phyloP scores from a whole-genome alignment of 2,888 invertebrate species.

The Acronicta leporina region DNA sequence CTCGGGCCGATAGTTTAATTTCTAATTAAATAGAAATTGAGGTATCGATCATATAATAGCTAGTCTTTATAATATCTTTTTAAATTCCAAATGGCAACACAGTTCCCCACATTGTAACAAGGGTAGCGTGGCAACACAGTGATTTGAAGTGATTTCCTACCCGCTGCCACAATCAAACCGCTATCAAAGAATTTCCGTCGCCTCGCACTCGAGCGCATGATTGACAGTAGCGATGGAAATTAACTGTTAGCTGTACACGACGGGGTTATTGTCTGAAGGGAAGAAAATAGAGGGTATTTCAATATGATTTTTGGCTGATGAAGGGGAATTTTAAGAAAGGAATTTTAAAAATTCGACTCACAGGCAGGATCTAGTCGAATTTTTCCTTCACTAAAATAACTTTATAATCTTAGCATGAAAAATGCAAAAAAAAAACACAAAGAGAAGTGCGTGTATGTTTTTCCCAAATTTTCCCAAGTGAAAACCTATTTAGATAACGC shows the following conservation, averaged over 20 bases:
- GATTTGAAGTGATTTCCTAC: constrained; percentile 59
- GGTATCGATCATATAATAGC: too few species aligned
- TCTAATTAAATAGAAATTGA: too few species aligned
- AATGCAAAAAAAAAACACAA: too few species aligned
- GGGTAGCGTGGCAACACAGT: constrained; percentile 27
- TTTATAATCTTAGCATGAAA: too few species aligned
- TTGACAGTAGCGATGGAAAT: constrained; percentile 63
- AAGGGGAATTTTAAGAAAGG: too few species aligned
- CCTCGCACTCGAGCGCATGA: constrained; percentile 42
- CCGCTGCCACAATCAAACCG: constrained; percentile 67
- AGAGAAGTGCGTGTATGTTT: too few species aligned
- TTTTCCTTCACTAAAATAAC: too few species aligned
- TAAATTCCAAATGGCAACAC: constrained; percentile 24
- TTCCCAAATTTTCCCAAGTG: too few species aligned
- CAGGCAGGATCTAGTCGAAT: too few species aligned
- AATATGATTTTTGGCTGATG: background rate
- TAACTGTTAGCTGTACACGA: constrained; percentile 43
- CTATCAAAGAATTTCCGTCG: constrained; percentile 70
- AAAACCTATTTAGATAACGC: too few species aligned
- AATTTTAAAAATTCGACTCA: too few species aligned
- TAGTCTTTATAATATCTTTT: constrained; percentile 3
- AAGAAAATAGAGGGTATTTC: background rate
- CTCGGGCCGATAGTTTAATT: too few species aligned
- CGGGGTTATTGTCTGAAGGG: constrained; percentile 56
- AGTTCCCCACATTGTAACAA: constrained; percentile 4